Conservation (phyloP, 30 jellyfish, hydroid and myxozoan genomes). For the Aurelia sp. region DNA sequence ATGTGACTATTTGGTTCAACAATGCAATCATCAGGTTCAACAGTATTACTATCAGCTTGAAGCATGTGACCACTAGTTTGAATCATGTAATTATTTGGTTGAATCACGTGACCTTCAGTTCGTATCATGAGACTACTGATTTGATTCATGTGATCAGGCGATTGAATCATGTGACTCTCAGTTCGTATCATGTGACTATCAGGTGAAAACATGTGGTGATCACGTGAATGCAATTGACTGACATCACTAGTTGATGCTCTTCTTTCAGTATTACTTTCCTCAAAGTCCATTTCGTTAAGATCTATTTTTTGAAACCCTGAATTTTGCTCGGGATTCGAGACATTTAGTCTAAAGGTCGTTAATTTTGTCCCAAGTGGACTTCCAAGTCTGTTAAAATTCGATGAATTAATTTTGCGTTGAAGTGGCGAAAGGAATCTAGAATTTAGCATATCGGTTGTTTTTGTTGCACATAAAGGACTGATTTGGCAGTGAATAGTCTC, state of each 20-base stretch:
- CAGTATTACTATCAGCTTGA: neutral
- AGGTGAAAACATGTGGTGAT: too few relatives aligned
- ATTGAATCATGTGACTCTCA: too few relatives aligned
- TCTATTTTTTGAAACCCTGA: neutral
- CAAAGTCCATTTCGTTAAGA: too few relatives aligned
- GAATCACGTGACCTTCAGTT: too few relatives aligned
- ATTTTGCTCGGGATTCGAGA: neutral
- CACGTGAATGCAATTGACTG: too few relatives aligned
- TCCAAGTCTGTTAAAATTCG: neutral
- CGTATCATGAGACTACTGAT: too few relatives aligned
- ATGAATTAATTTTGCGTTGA: neutral
- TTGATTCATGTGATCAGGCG: too few relatives aligned
- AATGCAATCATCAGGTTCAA: neutral
- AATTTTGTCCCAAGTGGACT: constrained; percentile 63
- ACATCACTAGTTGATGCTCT: too few relatives aligned
- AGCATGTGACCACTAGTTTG: neutral
- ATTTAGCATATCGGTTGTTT: neutral
- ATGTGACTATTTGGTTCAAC: too few relatives aligned
- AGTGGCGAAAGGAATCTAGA: neutral
- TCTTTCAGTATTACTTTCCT: too few relatives aligned
- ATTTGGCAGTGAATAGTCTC: neutral
- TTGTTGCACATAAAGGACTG: neutral
- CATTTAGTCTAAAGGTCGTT: constrained; percentile 35
- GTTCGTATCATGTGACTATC: too few relatives aligned
- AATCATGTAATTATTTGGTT: neutral